A percentile compares a stretch with the other conserved stretches of the same genome.
These are phyloP conservation scores for Brachycybe producta DNA, from an alignment of 2,888 invertebrate species.

Conservation along the genomic window DNA sequence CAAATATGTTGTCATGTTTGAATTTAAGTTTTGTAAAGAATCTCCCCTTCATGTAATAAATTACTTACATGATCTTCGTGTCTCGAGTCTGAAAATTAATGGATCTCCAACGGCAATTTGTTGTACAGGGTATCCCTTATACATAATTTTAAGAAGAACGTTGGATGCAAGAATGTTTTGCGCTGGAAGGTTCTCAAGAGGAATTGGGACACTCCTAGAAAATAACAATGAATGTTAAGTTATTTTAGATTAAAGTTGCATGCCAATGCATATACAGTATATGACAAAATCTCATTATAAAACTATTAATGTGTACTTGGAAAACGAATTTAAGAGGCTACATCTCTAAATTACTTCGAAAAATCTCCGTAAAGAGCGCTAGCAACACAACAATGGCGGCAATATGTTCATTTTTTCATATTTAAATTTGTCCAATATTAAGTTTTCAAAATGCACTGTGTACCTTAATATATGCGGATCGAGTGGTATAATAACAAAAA, in stretches of 20 bases:
- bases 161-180: constrained; percentile 81
- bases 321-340: too few relatives aligned
- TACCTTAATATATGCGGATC: too few relatives aligned
- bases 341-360: too few relatives aligned
- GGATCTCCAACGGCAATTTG: constrained; percentile 89
- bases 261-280: not conserved
- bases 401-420: too few relatives aligned
- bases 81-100: constrained; percentile 72
- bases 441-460: too few relatives aligned
- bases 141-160: constrained; percentile 68
- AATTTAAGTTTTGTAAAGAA: too few relatives aligned
- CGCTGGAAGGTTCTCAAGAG: constrained; percentile 80
- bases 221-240: constrained; percentile 1
- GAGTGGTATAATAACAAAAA: too few relatives aligned
- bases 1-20: too few relatives aligned
- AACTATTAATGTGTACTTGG: not conserved
- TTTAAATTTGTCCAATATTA: too few relatives aligned
- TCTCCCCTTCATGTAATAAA: constrained; percentile 5
- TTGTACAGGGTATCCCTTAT: constrained; percentile 80
- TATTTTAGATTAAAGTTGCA: too few relatives aligned
- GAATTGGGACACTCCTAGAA: constrained; percentile 62
- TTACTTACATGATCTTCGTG: constrained; percentile 54
- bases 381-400: too few relatives aligned
- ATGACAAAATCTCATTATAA: not conserved
- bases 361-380: too few relatives aligned